These are phyloP conservation scores for Leptopilina clavipes DNA, from an alignment of 1,140 invertebrate species.

Conservation along the genomic window DNA sequence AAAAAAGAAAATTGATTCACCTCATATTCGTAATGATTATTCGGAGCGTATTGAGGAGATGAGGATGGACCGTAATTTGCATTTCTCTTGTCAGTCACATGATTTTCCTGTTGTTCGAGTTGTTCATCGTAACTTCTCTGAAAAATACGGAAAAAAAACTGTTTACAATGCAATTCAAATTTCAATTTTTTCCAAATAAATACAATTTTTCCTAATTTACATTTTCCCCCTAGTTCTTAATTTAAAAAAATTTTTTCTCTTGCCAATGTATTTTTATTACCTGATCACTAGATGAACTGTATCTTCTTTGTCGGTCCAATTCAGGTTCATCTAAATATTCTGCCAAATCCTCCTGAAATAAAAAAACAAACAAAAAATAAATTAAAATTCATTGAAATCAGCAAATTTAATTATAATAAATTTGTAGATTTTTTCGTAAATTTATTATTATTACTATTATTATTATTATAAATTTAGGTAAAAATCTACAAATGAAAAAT, in stretches of 20 bases:
- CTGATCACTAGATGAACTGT: constrained; percentile 71
- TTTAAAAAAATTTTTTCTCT: too few species aligned
- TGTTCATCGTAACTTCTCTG: constrained; percentile 69
- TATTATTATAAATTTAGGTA: too few species aligned
- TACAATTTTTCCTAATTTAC: too few species aligned
- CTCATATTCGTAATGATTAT: constrained; percentile 70
- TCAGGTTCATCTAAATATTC: constrained; percentile 67
- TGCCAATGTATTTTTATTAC: constrained; percentile 55
- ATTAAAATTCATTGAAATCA: neutral
- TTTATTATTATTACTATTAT: too few species aligned
- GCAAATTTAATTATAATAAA: neutral
- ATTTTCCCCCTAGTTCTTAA: too few species aligned
- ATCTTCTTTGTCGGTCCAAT: constrained; percentile 63
- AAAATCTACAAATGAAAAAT: too few species aligned
- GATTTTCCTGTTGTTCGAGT: constrained; percentile 64
- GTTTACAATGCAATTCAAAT: constrained; percentile 48
- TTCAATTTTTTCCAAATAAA: too few species aligned
- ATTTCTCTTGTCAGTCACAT: constrained; percentile 71
- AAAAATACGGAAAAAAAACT: constrained; percentile 52
- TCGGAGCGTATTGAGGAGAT: constrained; percentile 67
- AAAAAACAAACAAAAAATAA: neutral
- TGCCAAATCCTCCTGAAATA: constrained; percentile 62
- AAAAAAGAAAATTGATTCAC: constrained; percentile 45
- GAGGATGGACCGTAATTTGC: constrained; percentile 71
- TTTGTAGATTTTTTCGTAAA: too few species aligned